Evolutionary conservation across 2,113 vertebrate genomes (phyloP), one percentile per base, ranked within the genome.

Genomic region (Pterocles gutturalis): DNA sequence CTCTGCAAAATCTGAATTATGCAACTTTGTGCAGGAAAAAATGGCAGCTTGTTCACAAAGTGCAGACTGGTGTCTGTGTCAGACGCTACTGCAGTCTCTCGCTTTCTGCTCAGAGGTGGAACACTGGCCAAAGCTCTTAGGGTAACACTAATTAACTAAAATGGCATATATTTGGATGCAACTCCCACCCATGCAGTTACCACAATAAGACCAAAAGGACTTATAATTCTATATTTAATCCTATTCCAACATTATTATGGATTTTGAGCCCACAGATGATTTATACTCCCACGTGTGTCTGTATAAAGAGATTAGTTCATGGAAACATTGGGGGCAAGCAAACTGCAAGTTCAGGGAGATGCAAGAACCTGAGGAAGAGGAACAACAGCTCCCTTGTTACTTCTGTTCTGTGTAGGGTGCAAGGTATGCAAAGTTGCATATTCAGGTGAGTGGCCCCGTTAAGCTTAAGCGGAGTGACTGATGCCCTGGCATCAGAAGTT

Each of bases 341-440:
- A 48, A 43, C 49, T 18, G 33, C 25, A 20, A 11, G 38, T 13
- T 38, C 26, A 29, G 28, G 4, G 64, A 64, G 49, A 21, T 17
- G 3, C 0, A 0, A 41, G 53, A 43, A 72, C 41, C 7, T 4
- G 3, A 60, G 58, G 51, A 53, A 31, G 21, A 46, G 54, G 11
- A 61, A 11, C 6, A 12, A 7, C 16, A 22, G 3, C 64, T 54
- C 48, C 20, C 9, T 54, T 38, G 3, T 12, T 10, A 1, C 28
- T 13, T 22, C 36, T 8, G 7, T 22, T 13, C 10, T 31, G 57
- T 0, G 22, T 0, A 17, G 38, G 57, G 6, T 24, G n/a, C 24
- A 5, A 1, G 2, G 21, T 14, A 5, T 14, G 29, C 62, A 2
- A 2, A 41, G 76, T 4, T 12, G 58, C 36, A 4, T 0, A 0